These are phyloP conservation scores for Ambastaia sidthimunki DNA, from an alignment of 2,797 vertebrate genomes.

Conservation along the genomic window DNA sequence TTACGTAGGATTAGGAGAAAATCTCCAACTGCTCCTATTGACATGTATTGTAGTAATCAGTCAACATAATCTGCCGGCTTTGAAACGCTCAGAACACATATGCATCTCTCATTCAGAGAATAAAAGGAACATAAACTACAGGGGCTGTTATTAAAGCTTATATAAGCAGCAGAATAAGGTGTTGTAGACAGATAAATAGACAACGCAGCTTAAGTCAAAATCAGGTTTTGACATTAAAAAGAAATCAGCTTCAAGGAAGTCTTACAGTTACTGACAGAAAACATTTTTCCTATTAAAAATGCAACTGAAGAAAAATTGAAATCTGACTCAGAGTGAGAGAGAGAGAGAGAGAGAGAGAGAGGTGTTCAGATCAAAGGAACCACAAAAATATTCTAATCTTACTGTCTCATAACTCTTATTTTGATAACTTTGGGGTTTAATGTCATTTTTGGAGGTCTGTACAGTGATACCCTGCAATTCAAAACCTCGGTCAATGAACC, in stretches of 20 bases:
- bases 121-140: constrained; percentile 8
- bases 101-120: constrained; percentile 47
- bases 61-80: constrained; percentile 65
- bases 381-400: not conserved
- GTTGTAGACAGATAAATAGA: not conserved
- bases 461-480: not conserved
- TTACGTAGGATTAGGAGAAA: constrained; percentile 69
- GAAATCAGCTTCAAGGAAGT: too few relatives aligned
- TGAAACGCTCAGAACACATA: constrained; percentile 49
- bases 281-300: not conserved
- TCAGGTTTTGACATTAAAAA: not conserved
- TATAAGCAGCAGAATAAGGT: not conserved
- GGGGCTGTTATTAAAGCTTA: not conserved
- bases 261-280: too few relatives aligned
- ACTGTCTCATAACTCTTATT: not conserved
- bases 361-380: not conserved
- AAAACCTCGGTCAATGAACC: not conserved
- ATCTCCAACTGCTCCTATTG: constrained; percentile 58
- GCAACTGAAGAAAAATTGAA: not conserved
- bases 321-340: not conserved
- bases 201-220: not conserved
- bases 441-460: not conserved
- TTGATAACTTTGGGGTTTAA: not conserved
- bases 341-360: not conserved
- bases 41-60: constrained; percentile 67